These are phyloP conservation scores for Garra rufa DNA, from an alignment of 2,113 vertebrate species.

Conservation along the genomic window DNA sequence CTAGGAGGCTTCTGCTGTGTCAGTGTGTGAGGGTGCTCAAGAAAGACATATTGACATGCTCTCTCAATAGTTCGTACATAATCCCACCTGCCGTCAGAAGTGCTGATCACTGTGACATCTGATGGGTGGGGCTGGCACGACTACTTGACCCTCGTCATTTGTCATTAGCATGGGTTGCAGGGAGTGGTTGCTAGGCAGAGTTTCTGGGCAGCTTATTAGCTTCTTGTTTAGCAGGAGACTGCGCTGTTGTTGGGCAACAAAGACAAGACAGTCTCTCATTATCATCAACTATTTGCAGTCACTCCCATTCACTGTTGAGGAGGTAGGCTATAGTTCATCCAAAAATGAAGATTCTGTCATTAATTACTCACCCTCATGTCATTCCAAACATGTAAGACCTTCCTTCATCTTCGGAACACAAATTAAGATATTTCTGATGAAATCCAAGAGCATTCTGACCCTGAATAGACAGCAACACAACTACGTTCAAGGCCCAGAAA, in stretches of 20 bases:
- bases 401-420: too few relatives aligned
- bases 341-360: too few relatives aligned
- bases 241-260: background rate
- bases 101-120: slow-evolving; percentile 52
- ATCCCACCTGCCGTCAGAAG: slow-evolving; percentile 50
- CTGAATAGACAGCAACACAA: too few relatives aligned
- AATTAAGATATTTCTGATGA: too few relatives aligned
- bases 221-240: slow-evolving; percentile 28
- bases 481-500: too few relatives aligned
- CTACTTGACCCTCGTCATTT: slow-evolving; percentile 55
- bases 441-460: too few relatives aligned
- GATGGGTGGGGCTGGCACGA: slow-evolving; percentile 11
- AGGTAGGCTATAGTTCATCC: too few relatives aligned
- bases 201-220: slow-evolving; percentile 46
- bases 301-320: background rate
- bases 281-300: background rate
- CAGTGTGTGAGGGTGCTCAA: slow-evolving; percentile 18
- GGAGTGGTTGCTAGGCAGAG: slow-evolving; percentile 53
- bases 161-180: slow-evolving; percentile 51
- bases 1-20: slow-evolving; percentile 37
- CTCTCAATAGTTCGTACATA: slow-evolving; percentile 51
- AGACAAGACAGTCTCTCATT: background rate
- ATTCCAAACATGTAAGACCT: too few relatives aligned
- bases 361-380: too few relatives aligned
- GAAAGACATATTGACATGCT: slow-evolving; percentile 45